A percentile compares a stretch with the other conserved stretches of the same genome.
Evolutionary conservation across 2,888 invertebrate genomes (phyloP).

Genomic region (Chesias legatella): DNA sequence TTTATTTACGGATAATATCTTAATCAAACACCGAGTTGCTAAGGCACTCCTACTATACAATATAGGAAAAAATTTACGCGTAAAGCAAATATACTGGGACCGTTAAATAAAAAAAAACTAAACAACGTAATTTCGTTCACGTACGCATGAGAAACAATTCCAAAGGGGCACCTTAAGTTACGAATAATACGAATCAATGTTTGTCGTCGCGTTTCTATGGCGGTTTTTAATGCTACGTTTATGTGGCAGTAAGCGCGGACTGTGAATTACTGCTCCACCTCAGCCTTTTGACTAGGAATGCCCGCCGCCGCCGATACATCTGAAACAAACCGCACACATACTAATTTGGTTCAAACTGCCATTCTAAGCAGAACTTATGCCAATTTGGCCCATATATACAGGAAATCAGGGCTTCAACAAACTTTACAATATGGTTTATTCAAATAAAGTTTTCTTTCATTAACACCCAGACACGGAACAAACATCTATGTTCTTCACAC

Average conservation of each 20-base stretch:
- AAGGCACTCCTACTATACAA: constrained; percentile 75
- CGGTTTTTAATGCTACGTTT: constrained; percentile 51
- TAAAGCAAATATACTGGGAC: constrained; percentile 52
- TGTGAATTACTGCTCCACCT: constrained; percentile 57
- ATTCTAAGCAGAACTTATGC: no score
- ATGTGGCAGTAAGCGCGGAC: constrained; percentile 52
- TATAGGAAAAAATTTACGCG: constrained; percentile 64
- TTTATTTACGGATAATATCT: constrained; percentile 35
- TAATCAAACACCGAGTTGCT: constrained; percentile 68
- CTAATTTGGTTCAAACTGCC: no score
- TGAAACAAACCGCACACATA: constrained; percentile 37
- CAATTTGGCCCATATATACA: no score
- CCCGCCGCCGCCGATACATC: constrained; percentile 46
- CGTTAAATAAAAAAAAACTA: constrained; percentile 37
- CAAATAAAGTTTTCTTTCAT: no score
- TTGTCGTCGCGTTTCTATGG: constrained; percentile 65
- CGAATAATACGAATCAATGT: constrained; percentile 73
- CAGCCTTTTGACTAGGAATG: constrained; percentile 56
- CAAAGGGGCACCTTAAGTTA: constrained; percentile 69
- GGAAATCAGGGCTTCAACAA: no score
- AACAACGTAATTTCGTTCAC: constrained; percentile 60
- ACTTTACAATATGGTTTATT: no score
- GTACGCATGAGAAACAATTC: constrained; percentile 66
- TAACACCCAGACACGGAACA: no score
- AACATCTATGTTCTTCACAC: no score